These are phyloP conservation scores for Ormyrus labotus DNA, from an alignment of 2,888 invertebrate genomes.

Conservation along the genomic window DNA sequence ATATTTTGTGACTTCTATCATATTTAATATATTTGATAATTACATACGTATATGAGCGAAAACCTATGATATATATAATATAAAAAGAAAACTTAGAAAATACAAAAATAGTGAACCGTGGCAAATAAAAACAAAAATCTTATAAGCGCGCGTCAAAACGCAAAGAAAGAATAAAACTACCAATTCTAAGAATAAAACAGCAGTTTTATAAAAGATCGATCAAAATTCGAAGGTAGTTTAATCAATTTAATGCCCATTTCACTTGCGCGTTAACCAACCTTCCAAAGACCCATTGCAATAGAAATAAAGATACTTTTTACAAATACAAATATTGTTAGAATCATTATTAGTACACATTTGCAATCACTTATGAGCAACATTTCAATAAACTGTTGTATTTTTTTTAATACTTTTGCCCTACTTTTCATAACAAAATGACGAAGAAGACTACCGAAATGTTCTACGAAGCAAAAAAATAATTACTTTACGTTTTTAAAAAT, in stretches of 20 bases:
- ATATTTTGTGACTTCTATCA: conserved; percentile 62
- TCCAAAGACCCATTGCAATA: conserved; percentile 1
- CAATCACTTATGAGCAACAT: conserved; percentile 11
- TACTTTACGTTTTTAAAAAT: conserved; percentile 22
- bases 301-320: conserved; percentile 6
- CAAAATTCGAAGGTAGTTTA: conserved; percentile 14
- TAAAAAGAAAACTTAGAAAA: conserved; percentile 53
- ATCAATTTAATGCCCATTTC: conserved; percentile 42
- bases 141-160: conserved; percentile 46
- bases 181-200: not conserved
- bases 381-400: not conserved
- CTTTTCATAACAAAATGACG: not conserved
- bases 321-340: conserved; percentile 26
- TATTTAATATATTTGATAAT: conserved; percentile 63
- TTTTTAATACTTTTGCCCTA: conserved; percentile 10
- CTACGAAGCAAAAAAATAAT: conserved; percentile 30
- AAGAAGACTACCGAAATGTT: conserved; percentile 18
- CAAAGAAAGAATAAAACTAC: conserved; percentile 10
- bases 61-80: conserved; percentile 59
- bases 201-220: not conserved
- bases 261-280: conserved; percentile 7
- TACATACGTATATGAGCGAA: conserved; percentile 62
- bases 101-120: conserved; percentile 32
- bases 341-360: conserved; percentile 23
- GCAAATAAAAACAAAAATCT: conserved; percentile 58